Evolutionary conservation across 53 echinoderm and acorn worm genomes (phyloP).

Genomic region (Pentamera pediparva): DNA sequence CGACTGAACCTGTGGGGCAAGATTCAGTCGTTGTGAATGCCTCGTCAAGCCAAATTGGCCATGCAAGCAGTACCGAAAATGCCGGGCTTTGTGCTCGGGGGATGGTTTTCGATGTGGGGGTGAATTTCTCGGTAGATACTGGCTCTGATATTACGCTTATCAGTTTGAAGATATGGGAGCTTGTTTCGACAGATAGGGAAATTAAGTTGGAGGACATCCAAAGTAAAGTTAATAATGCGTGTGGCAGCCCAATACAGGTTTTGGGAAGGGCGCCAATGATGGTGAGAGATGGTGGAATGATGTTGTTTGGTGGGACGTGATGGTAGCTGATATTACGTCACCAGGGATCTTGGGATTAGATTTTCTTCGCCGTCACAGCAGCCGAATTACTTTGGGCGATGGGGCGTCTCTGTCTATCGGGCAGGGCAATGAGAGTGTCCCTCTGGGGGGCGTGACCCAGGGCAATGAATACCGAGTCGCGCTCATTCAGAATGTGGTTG

Average conservation of each 20-base stretch:
- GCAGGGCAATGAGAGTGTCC: too few relatives aligned
- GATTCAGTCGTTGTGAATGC: background rate
- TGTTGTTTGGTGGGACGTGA: background rate
- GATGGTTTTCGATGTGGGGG: background rate
- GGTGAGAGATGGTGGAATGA: background rate
- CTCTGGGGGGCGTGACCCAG: too few relatives aligned
- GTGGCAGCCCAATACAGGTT: background rate
- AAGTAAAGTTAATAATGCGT: too few relatives aligned
- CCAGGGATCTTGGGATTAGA: background rate
- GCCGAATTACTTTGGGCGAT: too few relatives aligned
- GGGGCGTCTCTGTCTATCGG: too few relatives aligned
- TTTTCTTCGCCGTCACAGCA: too few relatives aligned
- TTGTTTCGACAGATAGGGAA: background rate
- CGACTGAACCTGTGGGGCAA: background rate
- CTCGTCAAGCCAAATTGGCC: background rate
- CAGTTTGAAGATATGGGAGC: background rate
- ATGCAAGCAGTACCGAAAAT: background rate
- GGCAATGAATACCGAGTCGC: too few relatives aligned
- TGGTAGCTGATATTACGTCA: background rate
- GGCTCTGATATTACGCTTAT: background rate
- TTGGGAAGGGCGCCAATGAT: background rate
- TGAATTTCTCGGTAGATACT: conserved; percentile 10
- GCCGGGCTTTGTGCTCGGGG: background rate
- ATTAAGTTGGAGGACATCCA: too few relatives aligned
- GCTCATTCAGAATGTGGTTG: too few relatives aligned